These are phyloP conservation scores for Solea senegalensis DNA, from an alignment of 2,113 vertebrate species.

Conservation along the genomic window DNA sequence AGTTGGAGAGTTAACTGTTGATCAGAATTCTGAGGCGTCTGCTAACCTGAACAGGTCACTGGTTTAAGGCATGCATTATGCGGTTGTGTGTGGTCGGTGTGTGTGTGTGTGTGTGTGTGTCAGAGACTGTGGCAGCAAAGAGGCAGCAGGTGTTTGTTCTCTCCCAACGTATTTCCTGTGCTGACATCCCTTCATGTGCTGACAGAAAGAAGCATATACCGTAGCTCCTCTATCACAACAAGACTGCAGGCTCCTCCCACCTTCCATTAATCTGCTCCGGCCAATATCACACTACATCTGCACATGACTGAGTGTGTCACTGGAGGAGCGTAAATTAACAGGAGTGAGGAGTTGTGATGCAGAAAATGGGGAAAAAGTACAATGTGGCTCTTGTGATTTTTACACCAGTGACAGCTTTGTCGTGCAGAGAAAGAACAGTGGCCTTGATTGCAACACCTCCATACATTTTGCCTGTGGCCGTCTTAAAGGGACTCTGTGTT, in stretches of 20 bases:
- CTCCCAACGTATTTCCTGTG: conserved; percentile 80
- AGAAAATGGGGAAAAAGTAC: conserved; percentile 3
- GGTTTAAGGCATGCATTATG: conserved; percentile 27
- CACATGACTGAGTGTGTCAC: background rate
- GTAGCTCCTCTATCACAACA: conserved; percentile 28
- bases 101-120: conserved; percentile 44
- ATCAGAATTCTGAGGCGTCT: conserved; percentile 45
- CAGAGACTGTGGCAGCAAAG: conserved; percentile 18
- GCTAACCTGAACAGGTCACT: conserved; percentile 30
- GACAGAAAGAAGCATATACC: conserved; percentile 18
- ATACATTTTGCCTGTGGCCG: conserved; percentile 55
- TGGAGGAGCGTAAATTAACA: conserved; percentile 4
- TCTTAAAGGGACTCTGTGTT: conserved; percentile 67
- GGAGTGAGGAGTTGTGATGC: background rate
- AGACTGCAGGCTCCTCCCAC: conserved; percentile 27
- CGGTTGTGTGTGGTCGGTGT: conserved; percentile 57
- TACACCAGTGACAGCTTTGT: conserved; percentile 24
- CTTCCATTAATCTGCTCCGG: conserved; percentile 8
- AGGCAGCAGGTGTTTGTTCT: conserved; percentile 81
- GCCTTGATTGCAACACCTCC: conserved; percentile 47
- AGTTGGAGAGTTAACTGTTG: conserved; percentile 44
- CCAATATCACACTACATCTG: background rate
- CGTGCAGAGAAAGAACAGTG: conserved; percentile 36
- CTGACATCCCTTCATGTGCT: conserved; percentile 50
- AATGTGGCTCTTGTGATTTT: conserved; percentile 20